Evolutionary conservation across 2,888 invertebrate species (phyloP).

Genomic region (Actias luna): DNA sequence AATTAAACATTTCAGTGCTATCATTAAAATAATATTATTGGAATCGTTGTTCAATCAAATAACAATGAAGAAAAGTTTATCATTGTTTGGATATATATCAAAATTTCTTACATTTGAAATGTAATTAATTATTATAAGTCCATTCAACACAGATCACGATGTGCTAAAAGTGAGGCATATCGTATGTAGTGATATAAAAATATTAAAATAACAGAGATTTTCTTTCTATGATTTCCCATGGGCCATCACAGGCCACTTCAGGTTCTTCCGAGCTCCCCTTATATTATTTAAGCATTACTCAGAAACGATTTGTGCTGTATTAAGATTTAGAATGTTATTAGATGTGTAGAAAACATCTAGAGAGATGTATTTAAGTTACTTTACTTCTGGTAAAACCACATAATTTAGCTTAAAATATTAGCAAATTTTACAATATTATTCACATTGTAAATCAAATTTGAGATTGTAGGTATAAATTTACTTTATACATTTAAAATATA

Average conservation of each 20-base stretch:
- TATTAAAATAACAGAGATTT: constrained; percentile 33
- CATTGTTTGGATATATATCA: neutral
- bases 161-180: constrained; percentile 1
- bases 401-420: neutral
- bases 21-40: neutral
- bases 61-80: too few species aligned
- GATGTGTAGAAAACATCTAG: neutral
- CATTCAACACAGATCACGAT: neutral
- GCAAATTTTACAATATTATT: too few species aligned
- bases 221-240: constrained; percentile 58
- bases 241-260: constrained; percentile 42
- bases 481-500: neutral
- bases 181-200: constrained; percentile 4
- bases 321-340: neutral
- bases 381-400: neutral
- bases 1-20: neutral
- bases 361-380: too few species aligned
- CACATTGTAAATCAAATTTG: too few species aligned
- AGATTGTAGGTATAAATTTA: too few species aligned
- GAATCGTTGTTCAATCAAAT: too few species aligned
- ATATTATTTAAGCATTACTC: constrained; percentile 28
- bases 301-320: neutral
- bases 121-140: neutral
- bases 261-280: constrained; percentile 36
- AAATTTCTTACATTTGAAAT: neutral